phyloP scores from a whole-genome alignment of 2,888 invertebrate genomes.

The Petrolisthes cinctipes region DNA sequence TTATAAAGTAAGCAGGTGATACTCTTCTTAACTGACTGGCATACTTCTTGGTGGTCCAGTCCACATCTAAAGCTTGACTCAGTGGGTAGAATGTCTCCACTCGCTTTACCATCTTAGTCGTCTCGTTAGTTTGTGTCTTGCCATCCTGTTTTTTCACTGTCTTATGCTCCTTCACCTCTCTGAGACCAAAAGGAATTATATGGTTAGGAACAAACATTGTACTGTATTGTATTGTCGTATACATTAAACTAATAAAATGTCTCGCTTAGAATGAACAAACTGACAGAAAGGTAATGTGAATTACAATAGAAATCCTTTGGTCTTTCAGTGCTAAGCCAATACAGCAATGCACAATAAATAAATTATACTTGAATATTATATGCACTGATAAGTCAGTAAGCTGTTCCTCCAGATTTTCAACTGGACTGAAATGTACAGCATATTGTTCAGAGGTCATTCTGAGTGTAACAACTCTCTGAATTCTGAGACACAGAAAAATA shows the following conservation, averaged over 20 bases:
- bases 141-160: conserved; percentile 50
- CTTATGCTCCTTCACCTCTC: conserved; percentile 60
- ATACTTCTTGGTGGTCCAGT: conserved; percentile 76
- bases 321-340: too few relatives aligned
- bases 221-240: background rate
- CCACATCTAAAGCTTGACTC: conserved; percentile 78
- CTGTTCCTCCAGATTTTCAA: too few relatives aligned
- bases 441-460: too few relatives aligned
- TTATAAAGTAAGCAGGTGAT: conserved; percentile 81
- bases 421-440: too few relatives aligned
- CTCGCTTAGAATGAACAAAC: too few relatives aligned
- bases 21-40: conserved; percentile 77
- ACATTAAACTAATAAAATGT: conserved; percentile 18
- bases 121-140: conserved; percentile 66
- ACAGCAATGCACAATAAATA: too few relatives aligned
- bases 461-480: conserved; percentile 5
- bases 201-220: conserved; percentile 5
- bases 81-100: conserved; percentile 77
- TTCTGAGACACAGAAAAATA: background rate
- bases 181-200: conserved; percentile 12
- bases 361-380: too few relatives aligned
- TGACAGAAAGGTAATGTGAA: too few relatives aligned
- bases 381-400: too few relatives aligned
- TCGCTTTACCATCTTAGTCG: conserved; percentile 77
- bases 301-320: too few relatives aligned